A percentile compares a stretch with the other conserved stretches of the same genome.
These are phyloP conservation scores for Diplolepis rosae DNA, from an alignment of 2,888 invertebrate species.

Conservation along the genomic window DNA sequence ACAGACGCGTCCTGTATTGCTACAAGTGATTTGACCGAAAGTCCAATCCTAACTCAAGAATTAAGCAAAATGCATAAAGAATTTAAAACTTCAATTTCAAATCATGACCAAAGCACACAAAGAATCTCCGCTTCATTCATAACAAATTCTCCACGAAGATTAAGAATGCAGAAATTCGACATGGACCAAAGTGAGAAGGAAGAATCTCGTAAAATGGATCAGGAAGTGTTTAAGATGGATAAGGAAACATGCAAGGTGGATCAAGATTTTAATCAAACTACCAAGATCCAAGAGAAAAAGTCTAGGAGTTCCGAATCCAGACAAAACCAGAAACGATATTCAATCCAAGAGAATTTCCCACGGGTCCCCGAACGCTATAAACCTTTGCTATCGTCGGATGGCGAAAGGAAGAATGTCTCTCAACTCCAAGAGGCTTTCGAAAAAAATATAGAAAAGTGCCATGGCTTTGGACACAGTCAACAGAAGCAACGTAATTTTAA, in stretches of 20 bases:
- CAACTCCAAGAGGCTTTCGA: conserved; percentile 36
- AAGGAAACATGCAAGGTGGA: not conserved
- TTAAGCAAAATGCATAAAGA: conserved; percentile 53
- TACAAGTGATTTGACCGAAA: conserved; percentile 63
- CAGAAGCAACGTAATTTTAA: conserved; percentile 55
- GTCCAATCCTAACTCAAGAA: conserved; percentile 58
- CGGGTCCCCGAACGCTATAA: conserved; percentile 49
- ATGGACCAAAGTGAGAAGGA: conserved; percentile 41
- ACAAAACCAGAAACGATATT: conserved; percentile 35
- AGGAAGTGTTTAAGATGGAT: conserved; percentile 39
- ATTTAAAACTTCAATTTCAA: conserved; percentile 31
- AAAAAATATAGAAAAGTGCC: conserved; percentile 49
- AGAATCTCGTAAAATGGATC: conserved; percentile 48
- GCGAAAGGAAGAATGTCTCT: not conserved
- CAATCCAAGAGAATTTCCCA: conserved; percentile 42
- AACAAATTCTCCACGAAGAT: conserved; percentile 31
- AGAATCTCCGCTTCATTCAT: not conserved
- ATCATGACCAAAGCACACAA: not conserved
- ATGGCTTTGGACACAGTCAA: conserved; percentile 55
- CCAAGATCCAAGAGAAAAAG: conserved; percentile 40
- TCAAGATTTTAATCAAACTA: conserved; percentile 37
- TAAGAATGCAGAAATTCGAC: conserved; percentile 57
- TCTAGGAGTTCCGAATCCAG: conserved; percentile 53
- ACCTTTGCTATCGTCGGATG: conserved; percentile 45
- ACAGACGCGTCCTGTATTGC: conserved; percentile 66